Evolutionary conservation across 1,140 invertebrate species (phyloP), one percentile per base, ranked within the genome.

Genomic region (Apis cerana): DNA sequence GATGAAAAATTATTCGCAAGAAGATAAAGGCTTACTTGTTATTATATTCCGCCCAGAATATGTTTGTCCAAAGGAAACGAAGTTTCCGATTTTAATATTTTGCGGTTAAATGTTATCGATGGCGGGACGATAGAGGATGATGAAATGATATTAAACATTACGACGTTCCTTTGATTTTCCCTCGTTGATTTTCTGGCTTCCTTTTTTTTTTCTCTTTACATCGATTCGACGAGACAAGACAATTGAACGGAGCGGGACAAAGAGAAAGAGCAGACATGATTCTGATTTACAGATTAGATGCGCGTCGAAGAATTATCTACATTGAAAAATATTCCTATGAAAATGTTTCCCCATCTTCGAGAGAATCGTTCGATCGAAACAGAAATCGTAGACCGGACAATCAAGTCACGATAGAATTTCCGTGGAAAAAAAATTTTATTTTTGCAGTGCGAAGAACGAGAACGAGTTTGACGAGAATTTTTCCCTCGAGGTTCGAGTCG

Each of bases 51-150:
- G 74, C 17, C 21, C 33, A 43, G 33, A 64, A 64, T 15, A n/a
- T 61, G 61, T 48, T 69, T 61, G 50, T 58, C n/a, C 50, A 19
- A 10, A 61, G 19, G 75, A 75, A 78, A 86, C 81, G 62, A 74
- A 79, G 83, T 77, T 27, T 43, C 85, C 80, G 85, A 87, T 89
- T 85, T 85, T 77, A 82, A 88, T 78, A 81, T 67, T 50, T 77
- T 48, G 58, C 62, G 64, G 54, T 58, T 70, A 82, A 71, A 80
- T 65, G 80, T 83, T 82, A 70, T 74, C 69, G 64, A 69, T 23
- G 23, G 54, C n/a, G 23, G 23, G 33, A 43, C 33, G 33, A 61
- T 23, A 48, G 27, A n/a, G 17, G 17, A 50, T 48, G 33, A 21
- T 15, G 2, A 1, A 4, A 43, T 9, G 48, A 19, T 50, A 23